Evolutionary conservation across 2,797 vertebrate genomes (phyloP), one percentile per base, ranked within the genome.

Genomic region (Meda fulgida): DNA sequence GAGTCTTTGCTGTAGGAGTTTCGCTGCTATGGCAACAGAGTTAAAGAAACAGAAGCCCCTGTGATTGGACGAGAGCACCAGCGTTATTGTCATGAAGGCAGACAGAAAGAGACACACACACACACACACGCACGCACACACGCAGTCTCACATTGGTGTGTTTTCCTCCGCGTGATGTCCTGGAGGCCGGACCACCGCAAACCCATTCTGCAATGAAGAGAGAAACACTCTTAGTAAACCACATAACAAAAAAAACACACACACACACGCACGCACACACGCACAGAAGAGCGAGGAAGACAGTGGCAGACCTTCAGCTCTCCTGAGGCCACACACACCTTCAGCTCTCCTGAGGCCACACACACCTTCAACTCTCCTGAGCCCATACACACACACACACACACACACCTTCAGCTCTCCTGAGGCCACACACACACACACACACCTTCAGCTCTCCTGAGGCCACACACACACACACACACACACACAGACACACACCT

Each of bases 21-120:
- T 97, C 90, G 97, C 97, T 5, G 98, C 97, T 0, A 99, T 96
- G 38, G 98, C 98, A 89, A 99, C 96, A 0, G 98, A 99, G 89
- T 99, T 99, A 90, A 99, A 99, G 92, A 98, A 99, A 93, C 98
- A 99, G 93, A 99, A 99, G 0, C 98, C 98, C 98, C 97, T 98
- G 91, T 34, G 91, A 88, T 55, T 48, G 65, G 79, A 88, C 72
- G 4, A 58, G 11, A 80, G 7, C 38, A 43, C 38, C 29, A 60
- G 3, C 31, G 8, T 77, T 67, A 81, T 14, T n/a, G 31, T 18
- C 9, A 73, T 4, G 18, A 16, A 36, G 26, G 36, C 40, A 63
- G n/a, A 26, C 11, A 29, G 46, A n/a, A 65, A 40, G 7, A 34
- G 5, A 73, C 13, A 48, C 3, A 5, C 7, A 51, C 46, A 79